These are phyloP conservation scores for Mesocricetus auratus DNA, from an alignment of 2,113 vertebrate species.

Conservation along the genomic window DNA sequence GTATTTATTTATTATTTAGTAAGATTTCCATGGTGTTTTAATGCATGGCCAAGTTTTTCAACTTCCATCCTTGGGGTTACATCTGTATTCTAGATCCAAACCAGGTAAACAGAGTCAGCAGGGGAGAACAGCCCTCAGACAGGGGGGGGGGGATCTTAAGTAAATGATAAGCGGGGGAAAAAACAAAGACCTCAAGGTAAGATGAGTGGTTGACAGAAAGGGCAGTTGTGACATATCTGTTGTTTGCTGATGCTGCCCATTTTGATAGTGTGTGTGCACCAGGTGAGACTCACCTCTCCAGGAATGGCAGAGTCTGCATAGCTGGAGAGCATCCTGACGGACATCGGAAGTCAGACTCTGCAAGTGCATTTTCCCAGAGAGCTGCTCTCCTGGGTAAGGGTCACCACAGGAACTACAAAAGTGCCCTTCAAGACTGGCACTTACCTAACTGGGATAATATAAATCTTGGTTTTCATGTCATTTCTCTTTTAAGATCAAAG, in stretches of 20 bases:
- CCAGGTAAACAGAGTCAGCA: not conserved
- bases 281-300: not conserved
- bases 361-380: not conserved
- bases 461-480: not conserved
- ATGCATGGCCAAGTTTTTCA: not conserved
- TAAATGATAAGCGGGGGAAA: not conserved
- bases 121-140: not conserved
- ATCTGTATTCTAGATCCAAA: not conserved
- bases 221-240: not conserved
- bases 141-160: not conserved
- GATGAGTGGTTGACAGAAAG: not conserved
- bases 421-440: not conserved
- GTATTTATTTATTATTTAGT: not conserved
- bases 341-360: not conserved
- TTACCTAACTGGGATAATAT: not conserved
- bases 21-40: not conserved
- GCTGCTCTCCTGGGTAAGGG: too few species aligned
- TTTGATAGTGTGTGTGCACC: not conserved
- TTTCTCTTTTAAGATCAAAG: not conserved
- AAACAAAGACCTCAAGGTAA: not conserved
- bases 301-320: not conserved
- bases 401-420: not conserved
- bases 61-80: not conserved
- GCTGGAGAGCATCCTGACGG: not conserved
- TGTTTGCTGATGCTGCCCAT: not conserved